Evolutionary conservation across 2,113 vertebrate species (phyloP).

Genomic region (Gnathonemus echidnorhynchus): DNA sequence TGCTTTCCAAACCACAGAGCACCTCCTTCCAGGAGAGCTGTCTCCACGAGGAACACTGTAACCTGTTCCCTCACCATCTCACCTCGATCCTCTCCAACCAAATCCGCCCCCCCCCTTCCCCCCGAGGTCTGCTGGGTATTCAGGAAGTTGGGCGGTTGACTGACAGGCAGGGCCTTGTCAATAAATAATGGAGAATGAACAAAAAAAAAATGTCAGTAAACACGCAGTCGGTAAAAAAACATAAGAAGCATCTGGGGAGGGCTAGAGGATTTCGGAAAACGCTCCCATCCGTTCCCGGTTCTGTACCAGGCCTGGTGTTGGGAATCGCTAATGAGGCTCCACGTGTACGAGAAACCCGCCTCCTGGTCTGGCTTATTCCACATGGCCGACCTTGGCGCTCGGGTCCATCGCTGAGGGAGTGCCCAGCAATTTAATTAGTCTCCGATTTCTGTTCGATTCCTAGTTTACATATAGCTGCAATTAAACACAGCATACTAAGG

Average conservation of each 20-base stretch:
- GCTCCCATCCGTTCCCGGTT: neutral
- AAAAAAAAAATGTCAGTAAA: neutral
- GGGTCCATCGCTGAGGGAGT: neutral
- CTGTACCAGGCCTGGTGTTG: neutral
- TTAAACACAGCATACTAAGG: neutral
- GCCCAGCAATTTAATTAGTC: slow-evolving; percentile 11
- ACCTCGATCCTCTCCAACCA: neutral
- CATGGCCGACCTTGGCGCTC: neutral
- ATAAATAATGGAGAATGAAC: neutral
- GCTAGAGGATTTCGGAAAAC: neutral
- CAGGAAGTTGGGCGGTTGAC: neutral
- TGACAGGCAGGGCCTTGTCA: neutral
- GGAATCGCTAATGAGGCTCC: neutral
- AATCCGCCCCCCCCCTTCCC: neutral
- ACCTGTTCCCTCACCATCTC: neutral
- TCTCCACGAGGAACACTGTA: neutral
- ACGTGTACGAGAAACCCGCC: neutral
- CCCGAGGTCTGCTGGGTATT: neutral
- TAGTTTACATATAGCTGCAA: slow-evolving; percentile 8
- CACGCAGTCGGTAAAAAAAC: neutral
- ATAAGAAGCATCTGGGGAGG: neutral
- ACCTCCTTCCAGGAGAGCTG: neutral
- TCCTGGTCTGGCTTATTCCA: neutral
- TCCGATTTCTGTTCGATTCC: neutral
- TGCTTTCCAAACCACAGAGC: neutral